phyloP scores from a whole-genome alignment of 2,797 vertebrate genomes.

The Cyprinodon diabolis region DNA sequence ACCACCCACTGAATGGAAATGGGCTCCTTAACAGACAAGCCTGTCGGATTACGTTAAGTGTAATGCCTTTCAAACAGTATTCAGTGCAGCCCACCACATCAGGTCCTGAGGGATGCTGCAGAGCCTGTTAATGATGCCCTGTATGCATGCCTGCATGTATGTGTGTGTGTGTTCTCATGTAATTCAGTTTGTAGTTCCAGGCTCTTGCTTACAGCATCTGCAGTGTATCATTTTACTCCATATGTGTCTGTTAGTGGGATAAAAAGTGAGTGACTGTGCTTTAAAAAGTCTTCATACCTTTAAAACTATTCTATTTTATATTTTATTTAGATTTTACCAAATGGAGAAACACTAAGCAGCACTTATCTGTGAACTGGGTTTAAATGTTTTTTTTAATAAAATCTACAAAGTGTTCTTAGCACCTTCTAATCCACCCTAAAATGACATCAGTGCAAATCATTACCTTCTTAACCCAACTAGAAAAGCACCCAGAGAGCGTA shows the following conservation, averaged over 20 bases:
- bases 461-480: not conserved
- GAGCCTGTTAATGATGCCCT: conserved; percentile 58
- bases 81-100: conserved; percentile 49
- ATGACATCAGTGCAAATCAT: not conserved
- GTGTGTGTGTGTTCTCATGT: conserved; percentile 21
- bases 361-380: not conserved
- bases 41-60: conserved; percentile 67
- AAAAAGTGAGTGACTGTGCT: conserved; percentile 15
- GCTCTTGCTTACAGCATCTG: conserved; percentile 18
- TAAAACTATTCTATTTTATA: not conserved
- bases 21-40: conserved; percentile 57
- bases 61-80: conserved; percentile 50
- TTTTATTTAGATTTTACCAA: not conserved
- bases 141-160: conserved; percentile 32
- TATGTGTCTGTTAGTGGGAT: conserved; percentile 24
- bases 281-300: not conserved
- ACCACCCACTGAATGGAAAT: conserved; percentile 65
- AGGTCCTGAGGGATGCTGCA: conserved; percentile 41
- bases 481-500: too few relatives aligned
- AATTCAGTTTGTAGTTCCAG: conserved; percentile 36
- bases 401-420: too few relatives aligned
- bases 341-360: not conserved
- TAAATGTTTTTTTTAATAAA: not conserved
- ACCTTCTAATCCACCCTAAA: not conserved
- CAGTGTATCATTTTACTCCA: conserved; percentile 13